Percentiles rank a stretch among this genome's conserved stretches.
These are phyloP conservation scores for Formicarius rufipectus DNA, from an alignment of 2,113 vertebrate species.

Conservation along the genomic window DNA sequence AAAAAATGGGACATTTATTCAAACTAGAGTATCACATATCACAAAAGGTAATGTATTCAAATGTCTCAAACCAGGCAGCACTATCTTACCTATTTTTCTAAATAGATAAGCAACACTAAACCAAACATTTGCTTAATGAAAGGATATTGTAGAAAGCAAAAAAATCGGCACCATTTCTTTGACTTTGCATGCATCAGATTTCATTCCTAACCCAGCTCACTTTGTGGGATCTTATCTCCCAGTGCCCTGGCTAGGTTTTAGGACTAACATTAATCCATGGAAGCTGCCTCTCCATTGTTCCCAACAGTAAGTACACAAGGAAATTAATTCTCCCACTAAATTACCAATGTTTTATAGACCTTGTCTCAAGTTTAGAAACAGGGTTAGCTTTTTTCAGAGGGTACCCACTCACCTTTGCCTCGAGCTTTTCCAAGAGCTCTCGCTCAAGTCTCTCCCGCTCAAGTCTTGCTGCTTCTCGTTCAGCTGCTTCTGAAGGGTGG, in stretches of 20 bases:
- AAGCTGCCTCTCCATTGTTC: neutral
- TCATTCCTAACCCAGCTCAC: neutral
- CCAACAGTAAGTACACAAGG: neutral
- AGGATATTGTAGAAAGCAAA: neutral
- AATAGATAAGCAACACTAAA: neutral
- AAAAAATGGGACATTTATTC: neutral
- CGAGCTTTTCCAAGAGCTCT: constrained; percentile 75
- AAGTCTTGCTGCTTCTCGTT: constrained; percentile 75
- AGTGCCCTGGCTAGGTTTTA: neutral
- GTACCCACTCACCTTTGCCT: constrained; percentile 78
- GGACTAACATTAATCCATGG: neutral
- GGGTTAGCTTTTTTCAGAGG: neutral
- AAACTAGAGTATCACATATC: neutral
- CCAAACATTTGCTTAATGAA: neutral
- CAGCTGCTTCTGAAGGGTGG: constrained; percentile 76
- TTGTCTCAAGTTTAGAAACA: neutral
- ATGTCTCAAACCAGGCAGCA: neutral
- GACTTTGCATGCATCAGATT: neutral
- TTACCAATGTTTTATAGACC: neutral
- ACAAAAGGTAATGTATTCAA: neutral
- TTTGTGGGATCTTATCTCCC: neutral
- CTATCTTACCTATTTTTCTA: neutral
- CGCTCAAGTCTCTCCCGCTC: constrained; percentile 73
- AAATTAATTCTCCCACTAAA: neutral
- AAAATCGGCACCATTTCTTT: neutral